phyloP scores from a whole-genome alignment of 2,113 vertebrate genomes.

The Datnioides undecimradiatus region DNA sequence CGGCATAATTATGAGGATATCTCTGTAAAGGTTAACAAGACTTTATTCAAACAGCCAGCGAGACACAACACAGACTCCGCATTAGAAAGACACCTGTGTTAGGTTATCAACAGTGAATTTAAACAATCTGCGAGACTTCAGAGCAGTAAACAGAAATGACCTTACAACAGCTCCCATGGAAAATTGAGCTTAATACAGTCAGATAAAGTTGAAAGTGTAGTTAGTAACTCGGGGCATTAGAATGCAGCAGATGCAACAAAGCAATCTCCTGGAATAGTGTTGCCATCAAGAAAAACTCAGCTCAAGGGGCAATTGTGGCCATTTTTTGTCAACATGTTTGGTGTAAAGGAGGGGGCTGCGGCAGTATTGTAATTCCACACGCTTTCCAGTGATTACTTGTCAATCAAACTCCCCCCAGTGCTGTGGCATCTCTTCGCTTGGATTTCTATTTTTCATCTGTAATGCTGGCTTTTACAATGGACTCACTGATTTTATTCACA shows the following conservation, averaged over 20 bases:
- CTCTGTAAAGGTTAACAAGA: slow-evolving; percentile 55
- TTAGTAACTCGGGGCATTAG: slow-evolving; percentile 18
- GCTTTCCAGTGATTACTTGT: slow-evolving; percentile 23
- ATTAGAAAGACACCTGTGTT: slow-evolving; percentile 11
- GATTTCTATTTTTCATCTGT: background rate
- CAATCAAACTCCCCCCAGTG: slow-evolving; percentile 24
- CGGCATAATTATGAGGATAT: slow-evolving; percentile 22
- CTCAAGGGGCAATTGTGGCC: slow-evolving; percentile 42
- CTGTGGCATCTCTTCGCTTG: background rate
- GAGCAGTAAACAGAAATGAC: slow-evolving; percentile 37
- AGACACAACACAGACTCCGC: background rate
- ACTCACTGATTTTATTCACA: background rate
- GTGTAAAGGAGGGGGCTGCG: background rate
- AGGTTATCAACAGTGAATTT: slow-evolving; percentile 2
- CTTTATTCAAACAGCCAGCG: slow-evolving; percentile 23
- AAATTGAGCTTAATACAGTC: slow-evolving; percentile 20
- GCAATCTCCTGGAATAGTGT: slow-evolving; percentile 12
- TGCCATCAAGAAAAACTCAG: slow-evolving; percentile 26
- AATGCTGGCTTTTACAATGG: background rate
- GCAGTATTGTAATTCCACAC: slow-evolving; percentile 14
- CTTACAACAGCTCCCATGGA: slow-evolving; percentile 6
- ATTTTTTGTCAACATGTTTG: slow-evolving; percentile 22
- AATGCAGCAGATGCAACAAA: slow-evolving; percentile 27
- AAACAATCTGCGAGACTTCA: slow-evolving; percentile 16
- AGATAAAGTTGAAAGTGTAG: slow-evolving; percentile 17